A percentile compares a stretch with the other conserved stretches of the same genome.
Evolutionary conservation across 2,113 vertebrate genomes (phyloP).

Genomic region (Emydura subglobosa): DNA sequence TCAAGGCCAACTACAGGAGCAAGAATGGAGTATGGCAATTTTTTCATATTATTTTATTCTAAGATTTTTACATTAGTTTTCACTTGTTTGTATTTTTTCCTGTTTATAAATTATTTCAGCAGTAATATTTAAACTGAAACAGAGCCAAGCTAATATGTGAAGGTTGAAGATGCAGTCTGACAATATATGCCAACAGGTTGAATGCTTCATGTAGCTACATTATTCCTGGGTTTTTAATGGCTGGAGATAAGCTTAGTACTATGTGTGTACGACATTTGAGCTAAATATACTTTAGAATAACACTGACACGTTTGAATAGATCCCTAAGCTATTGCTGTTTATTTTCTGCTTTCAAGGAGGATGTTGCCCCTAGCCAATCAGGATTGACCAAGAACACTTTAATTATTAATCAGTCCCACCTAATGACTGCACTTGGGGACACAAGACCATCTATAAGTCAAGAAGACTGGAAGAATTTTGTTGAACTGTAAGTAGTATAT

Average conservation of each 20-base stretch:
- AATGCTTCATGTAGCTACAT: not conserved
- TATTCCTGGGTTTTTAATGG: not conserved
- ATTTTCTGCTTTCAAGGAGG: conserved; percentile 78
- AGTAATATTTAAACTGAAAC: not conserved
- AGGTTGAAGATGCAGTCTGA: not conserved
- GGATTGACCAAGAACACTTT: conserved; percentile 76
- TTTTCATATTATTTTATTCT: not conserved
- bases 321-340: not conserved
- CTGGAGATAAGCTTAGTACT: not conserved
- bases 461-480: conserved; percentile 90
- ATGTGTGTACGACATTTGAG: not conserved
- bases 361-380: conserved; percentile 70
- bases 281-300: not conserved
- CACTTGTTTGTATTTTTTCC: not conserved
- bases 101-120: not conserved
- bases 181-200: not conserved
- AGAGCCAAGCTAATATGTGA: not conserved
- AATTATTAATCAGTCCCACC: conserved; percentile 83
- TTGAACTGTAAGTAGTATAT: conserved; percentile 87
- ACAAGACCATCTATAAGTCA: conserved; percentile 89
- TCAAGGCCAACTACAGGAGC: conserved; percentile 85
- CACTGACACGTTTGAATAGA: not conserved
- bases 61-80: not conserved
- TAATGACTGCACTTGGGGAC: conserved; percentile 83
- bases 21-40: conserved; percentile 80